A percentile compares a stretch with the other conserved stretches of the same genome.
Evolutionary conservation across 1,140 invertebrate species (phyloP).

Genomic region (Pseudomyrmex sp.): DNA sequence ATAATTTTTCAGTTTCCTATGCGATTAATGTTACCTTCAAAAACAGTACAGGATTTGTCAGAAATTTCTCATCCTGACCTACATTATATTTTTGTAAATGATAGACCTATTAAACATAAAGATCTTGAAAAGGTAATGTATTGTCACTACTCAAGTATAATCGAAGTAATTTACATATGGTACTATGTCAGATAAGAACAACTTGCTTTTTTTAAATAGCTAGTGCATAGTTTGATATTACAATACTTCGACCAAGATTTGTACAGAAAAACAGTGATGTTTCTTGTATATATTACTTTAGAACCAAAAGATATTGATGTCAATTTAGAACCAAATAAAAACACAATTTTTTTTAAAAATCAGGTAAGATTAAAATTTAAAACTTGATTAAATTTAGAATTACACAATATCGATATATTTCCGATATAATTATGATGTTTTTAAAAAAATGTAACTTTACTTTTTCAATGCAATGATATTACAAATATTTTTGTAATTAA

Average conservation of each 20-base stretch:
- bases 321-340: conserved; percentile 89
- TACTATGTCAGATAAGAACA: conserved; percentile 3
- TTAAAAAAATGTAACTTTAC: too few species aligned
- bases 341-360: conserved; percentile 86
- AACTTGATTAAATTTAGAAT: not conserved
- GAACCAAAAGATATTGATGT: conserved; percentile 86
- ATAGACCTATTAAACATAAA: conserved; percentile 86
- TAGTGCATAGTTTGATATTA: conserved; percentile 79
- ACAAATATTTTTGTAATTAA: not conserved
- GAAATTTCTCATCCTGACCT: conserved; percentile 78
- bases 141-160: not conserved
- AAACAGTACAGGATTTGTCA: conserved; percentile 76
- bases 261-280: conserved; percentile 82
- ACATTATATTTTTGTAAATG: conserved; percentile 86
- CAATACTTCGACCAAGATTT: conserved; percentile 75
- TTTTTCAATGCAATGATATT: not conserved
- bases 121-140: conserved; percentile 86
- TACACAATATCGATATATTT: not conserved
- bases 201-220: conserved; percentile 73
- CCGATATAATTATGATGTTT: too few species aligned
- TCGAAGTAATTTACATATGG: not conserved
- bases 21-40: conserved; percentile 85
- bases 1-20: conserved; percentile 78
- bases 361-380: conserved; percentile 73
- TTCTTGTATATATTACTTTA: conserved; percentile 84